A percentile compares a stretch with the other conserved stretches of the same genome.
Conservation (phyloP, 2,797 vertebrate genomes). For the Sebastiscus tertius region DNA sequence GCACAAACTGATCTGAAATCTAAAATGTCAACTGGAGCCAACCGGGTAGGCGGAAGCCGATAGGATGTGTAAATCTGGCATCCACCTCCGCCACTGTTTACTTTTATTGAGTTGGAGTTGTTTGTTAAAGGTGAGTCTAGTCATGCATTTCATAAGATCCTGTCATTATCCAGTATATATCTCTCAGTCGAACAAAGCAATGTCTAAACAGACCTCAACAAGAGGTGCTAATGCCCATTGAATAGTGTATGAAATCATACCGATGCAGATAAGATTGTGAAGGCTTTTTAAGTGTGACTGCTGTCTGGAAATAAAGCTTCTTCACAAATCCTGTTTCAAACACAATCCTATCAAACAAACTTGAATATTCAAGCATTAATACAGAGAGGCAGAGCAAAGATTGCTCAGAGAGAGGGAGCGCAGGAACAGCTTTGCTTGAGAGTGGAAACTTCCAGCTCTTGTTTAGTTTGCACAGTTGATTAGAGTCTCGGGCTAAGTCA, state of each 20-base stretch:
- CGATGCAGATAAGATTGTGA: not conserved
- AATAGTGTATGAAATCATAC: not conserved
- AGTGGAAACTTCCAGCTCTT: conserved; percentile 32
- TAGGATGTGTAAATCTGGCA: conserved; percentile 44
- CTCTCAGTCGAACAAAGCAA: conserved; percentile 1
- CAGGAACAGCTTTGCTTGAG: not conserved
- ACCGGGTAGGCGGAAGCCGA: conserved; percentile 30
- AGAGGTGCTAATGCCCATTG: not conserved
- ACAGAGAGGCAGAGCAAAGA: not conserved
- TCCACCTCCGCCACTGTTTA: conserved; percentile 50
- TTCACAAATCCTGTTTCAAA: not conserved
- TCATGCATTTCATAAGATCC: conserved; percentile 37
- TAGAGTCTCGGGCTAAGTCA: conserved; percentile 28
- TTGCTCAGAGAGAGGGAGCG: not conserved
- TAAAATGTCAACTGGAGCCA: conserved; percentile 43
- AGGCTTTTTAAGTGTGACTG: not conserved
- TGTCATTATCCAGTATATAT: not conserved
- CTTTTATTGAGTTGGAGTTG: conserved; percentile 46
- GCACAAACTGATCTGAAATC: conserved; percentile 43
- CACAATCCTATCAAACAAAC: not conserved
- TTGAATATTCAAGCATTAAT: not conserved
- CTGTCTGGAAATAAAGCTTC: not conserved
- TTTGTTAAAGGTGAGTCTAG: conserved; percentile 65
- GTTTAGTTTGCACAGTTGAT: conserved; percentile 55
- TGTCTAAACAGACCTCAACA: not conserved